A percentile compares a stretch with the other conserved stretches of the same genome.
These are phyloP conservation scores for Manduca sexta DNA, from an alignment of 1,140 invertebrate species.

Conservation along the genomic window DNA sequence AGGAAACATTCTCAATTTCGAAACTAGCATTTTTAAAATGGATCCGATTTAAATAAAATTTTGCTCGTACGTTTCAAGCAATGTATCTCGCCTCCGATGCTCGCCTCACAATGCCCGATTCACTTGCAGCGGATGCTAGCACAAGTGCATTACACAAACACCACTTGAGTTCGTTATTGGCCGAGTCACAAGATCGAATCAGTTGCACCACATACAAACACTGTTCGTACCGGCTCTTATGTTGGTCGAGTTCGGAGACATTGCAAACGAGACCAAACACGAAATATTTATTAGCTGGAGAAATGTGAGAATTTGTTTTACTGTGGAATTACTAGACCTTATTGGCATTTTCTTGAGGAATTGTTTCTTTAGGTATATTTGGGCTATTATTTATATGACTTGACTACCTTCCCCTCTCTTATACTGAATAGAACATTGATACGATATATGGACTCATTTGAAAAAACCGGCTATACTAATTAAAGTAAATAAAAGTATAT, in stretches of 20 bases:
- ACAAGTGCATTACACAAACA: conserved; percentile 26
- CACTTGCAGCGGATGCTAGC: conserved; percentile 1
- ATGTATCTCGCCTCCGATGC: too few relatives aligned
- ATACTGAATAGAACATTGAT: too few relatives aligned
- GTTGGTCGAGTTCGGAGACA: background rate
- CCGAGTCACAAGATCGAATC: conserved; percentile 16
- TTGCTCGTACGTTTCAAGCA: background rate
- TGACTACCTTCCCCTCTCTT: too few relatives aligned
- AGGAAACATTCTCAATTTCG: too few relatives aligned
- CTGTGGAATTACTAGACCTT: too few relatives aligned
- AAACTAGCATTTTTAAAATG: background rate
- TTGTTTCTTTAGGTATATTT: too few relatives aligned
- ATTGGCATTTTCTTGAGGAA: too few relatives aligned
- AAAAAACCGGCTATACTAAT: too few relatives aligned
- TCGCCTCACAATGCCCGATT: background rate
- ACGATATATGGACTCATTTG: too few relatives aligned
- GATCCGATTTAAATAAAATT: background rate
- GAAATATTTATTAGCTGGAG: background rate
- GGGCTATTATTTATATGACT: too few relatives aligned
- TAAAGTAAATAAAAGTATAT: too few relatives aligned
- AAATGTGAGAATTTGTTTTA: background rate
- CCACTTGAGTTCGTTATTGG: conserved; percentile 18
- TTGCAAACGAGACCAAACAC: background rate
- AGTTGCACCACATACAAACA: conserved; percentile 10
- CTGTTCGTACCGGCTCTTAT: background rate